These are phyloP conservation scores for Poliocrania exsul DNA, from an alignment of 2,797 vertebrate species.

Conservation along the genomic window DNA sequence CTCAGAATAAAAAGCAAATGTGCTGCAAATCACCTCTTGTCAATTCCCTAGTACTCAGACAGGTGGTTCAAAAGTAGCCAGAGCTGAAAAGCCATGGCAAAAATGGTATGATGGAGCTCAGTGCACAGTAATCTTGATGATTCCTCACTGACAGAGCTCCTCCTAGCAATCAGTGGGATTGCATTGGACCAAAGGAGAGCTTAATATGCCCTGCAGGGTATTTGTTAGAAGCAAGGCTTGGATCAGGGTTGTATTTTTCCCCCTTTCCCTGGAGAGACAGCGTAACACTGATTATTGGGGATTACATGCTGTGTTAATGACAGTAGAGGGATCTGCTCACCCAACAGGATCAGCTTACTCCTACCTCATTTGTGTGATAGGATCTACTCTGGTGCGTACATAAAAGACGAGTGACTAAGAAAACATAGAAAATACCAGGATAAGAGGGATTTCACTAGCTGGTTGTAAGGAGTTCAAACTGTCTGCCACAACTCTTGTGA, in stretches of 20 bases:
- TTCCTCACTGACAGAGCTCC: not conserved
- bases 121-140: not conserved
- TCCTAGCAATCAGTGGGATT: not conserved
- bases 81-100: not conserved
- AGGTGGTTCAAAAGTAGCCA: not conserved
- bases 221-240: not conserved
- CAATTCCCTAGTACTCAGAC: not conserved
- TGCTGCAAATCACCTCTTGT: not conserved
- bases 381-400: not conserved
- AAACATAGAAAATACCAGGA: not conserved
- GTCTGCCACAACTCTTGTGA: not conserved
- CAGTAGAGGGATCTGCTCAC: not conserved
- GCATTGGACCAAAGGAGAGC: not conserved
- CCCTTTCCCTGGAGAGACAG: not conserved
- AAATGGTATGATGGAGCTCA: not conserved
- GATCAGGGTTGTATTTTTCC: not conserved
- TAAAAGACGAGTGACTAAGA: not conserved
- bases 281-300: not conserved
- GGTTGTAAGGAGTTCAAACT: not conserved
- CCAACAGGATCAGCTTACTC: fast-evolving
- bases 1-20: not conserved
- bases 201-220: not conserved
- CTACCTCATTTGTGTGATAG: not conserved
- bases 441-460: not conserved
- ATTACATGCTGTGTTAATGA: not conserved